Evolutionary conservation across 2,113 vertebrate species (phyloP), one percentile per base, ranked within the genome.

Genomic region (Catharus bicknelli): DNA sequence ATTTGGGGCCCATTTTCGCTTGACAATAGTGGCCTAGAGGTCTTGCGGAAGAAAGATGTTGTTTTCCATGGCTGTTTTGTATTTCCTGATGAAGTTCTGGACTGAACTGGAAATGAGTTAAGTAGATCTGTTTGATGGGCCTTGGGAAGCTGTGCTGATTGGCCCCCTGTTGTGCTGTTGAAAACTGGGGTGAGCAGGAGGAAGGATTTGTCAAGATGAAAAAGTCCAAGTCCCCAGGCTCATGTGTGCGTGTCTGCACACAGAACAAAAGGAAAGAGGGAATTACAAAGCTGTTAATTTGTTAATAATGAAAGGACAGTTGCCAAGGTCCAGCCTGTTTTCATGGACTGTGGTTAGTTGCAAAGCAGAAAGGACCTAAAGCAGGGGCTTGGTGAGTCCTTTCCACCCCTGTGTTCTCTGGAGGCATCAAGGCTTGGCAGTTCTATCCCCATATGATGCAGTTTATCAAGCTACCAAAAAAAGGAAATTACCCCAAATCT

Each of bases 21-120:
- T 77, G 90, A 86, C 58, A 94, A 70, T 81, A 92, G 83, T 26
- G 45, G 61, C 54, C 66, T 50, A 43, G 50, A 76, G 40, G 48
- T 34, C 67, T 94, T 47, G 89, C 0, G 6, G 85, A 83, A 92
- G 83, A 83, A 43, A 87, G 29, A 61, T 14, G 82, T 86, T 13
- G 81, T 93, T 90, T 94, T 83, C 57, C 43, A 4, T 13, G 45
- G 47, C 58, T 94, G 95, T 93, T 92, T 88, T 95, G 91, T 93
- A 73, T 83, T 93, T 95, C 86, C 76, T 92, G 34, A 42, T 9
- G 30, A 75, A 69, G 43, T 8, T 74, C 67, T 66, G 67, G 88
- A 72, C 53, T 83, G 59, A 96, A 95, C 81, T 86, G 70, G 76
- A 93, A 93, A 61, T 8, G 42, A 89, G 45, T 76, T 73, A 80